Base-by-base conservation (phyloP, 1,140 invertebrate species). In the Caenorhabditis inopinata region DNA sequence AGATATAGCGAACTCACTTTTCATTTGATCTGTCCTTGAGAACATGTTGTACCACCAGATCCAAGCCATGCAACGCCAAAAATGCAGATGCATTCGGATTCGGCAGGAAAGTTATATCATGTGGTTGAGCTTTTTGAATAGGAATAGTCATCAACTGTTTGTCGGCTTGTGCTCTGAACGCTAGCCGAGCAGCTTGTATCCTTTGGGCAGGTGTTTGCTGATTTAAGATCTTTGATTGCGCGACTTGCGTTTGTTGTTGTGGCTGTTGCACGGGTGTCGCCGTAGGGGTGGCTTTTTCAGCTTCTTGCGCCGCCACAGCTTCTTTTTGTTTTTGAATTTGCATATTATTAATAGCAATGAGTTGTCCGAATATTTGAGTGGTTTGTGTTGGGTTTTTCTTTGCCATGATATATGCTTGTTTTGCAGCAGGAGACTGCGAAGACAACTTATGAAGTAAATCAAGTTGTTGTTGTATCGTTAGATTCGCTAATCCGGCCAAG, bases 91-190 rank as follows among this genome's bases (percentile, higher is more conserved):
- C 97, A 85, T 94, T 95, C 0, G 96, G 94, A 90, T 96, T 98
- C 2, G 96, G 96, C 85, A 98, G 96, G 89, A 99, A 99, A 90
- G 97, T 95, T 94, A 99, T 96, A 89, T 98, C 96, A 38, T 96
- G 96, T 78, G 96, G 95, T 42, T 96, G 96, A 6, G 95, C 95
- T 89, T 98, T 98, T 2, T 96, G 96, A 35, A 95, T 95, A 38
- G 96, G 96, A 89, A 98, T 98, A 91, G 96, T 94, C 25, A 98
- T 96, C 89, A 87, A 32, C 68, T 85, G 82, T 27, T 85, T 84
- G 45, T 87, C 86, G 7, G 86, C 62, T 18, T 83, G 78, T 6
- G 76, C 38, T 7, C 86, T 74, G 25, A 88, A 77, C 12, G 74
- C 42, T 21, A 62, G 29, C 49, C 78, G 35, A 18, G 83, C 35